A percentile compares a stretch with the other conserved stretches of the same genome.
These are phyloP conservation scores for Spodoptera exigua DNA, from an alignment of 2,888 invertebrate genomes.

Conservation along the genomic window DNA sequence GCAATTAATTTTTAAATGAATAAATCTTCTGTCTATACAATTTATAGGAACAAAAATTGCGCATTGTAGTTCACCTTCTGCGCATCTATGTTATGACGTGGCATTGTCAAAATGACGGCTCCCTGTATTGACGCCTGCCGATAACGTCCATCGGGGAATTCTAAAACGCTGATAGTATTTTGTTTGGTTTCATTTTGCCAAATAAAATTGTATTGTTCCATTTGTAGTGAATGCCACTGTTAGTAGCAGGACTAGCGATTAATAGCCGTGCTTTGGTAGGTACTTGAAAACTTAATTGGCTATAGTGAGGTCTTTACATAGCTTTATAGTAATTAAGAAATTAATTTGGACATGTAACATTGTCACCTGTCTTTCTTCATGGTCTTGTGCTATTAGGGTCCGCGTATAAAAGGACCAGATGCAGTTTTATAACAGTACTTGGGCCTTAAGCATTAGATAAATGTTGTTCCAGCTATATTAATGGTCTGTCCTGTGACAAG, in stretches of 20 bases:
- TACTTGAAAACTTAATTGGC: conserved; percentile 36
- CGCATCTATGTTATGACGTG: conserved; percentile 26
- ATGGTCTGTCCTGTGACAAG: no score
- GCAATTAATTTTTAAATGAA: no score
- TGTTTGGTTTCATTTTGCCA: conserved; percentile 50
- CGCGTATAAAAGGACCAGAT: background rate
- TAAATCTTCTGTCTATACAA: no score
- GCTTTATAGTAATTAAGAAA: conserved; percentile 34
- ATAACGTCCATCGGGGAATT: conserved; percentile 69
- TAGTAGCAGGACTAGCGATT: conserved; percentile 27
- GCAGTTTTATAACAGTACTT: background rate
- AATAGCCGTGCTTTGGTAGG: conserved; percentile 2
- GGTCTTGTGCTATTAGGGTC: conserved; percentile 10
- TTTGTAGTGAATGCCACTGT: conserved; percentile 25
- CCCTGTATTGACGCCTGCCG: conserved; percentile 71
- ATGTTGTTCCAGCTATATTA: background rate
- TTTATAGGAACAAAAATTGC: no score
- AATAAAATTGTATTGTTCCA: conserved; percentile 42
- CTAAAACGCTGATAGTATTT: conserved; percentile 63
- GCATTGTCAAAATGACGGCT: conserved; percentile 70
- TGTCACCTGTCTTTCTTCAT: conserved; percentile 17
- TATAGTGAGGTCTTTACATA: conserved; percentile 6
- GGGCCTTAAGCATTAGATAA: background rate
- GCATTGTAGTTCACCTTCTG: conserved; percentile 33
- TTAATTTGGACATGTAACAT: conserved; percentile 33